phyloP scores from a whole-genome alignment of 2,888 invertebrate genomes.

The Dicyrtoma fusca region DNA sequence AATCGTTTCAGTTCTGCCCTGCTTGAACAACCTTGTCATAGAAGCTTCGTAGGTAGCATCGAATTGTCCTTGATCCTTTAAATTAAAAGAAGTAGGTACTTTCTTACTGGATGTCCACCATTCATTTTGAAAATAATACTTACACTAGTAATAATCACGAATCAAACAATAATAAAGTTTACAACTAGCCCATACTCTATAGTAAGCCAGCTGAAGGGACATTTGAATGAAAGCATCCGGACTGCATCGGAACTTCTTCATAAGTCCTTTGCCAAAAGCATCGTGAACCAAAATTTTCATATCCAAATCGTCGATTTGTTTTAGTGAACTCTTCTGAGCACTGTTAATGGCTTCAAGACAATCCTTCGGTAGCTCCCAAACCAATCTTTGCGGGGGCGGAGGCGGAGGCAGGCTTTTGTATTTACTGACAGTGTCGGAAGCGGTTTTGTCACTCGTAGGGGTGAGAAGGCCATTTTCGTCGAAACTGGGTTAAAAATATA shows the following conservation, averaged over 20 bases:
- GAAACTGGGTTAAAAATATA: constrained; percentile 66
- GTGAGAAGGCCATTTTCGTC: constrained; percentile 68
- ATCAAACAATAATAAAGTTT: not conserved
- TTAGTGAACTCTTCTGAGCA: constrained; percentile 67
- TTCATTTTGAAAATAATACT: not conserved
- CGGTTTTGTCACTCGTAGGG: too few species aligned
- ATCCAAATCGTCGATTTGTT: constrained; percentile 86
- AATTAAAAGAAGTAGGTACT: constrained; percentile 16
- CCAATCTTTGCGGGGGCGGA: constrained; percentile 79
- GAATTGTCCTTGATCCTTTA: constrained; percentile 83
- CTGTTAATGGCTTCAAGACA: constrained; percentile 73
- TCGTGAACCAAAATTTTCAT: constrained; percentile 83
- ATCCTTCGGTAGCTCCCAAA: constrained; percentile 79
- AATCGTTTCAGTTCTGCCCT: constrained; percentile 98
- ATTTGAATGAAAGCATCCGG: constrained; percentile 98
- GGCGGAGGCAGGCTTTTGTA: constrained; percentile 73
- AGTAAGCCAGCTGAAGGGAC: constrained; percentile 94
- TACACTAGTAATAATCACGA: constrained; percentile 10
- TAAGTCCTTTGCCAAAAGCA: constrained; percentile 92
- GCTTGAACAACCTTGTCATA: constrained; percentile 95
- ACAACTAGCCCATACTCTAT: constrained; percentile 62
- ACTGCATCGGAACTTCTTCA: constrained; percentile 89
- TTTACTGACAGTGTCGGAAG: constrained; percentile 69
- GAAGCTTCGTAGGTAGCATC: constrained; percentile 97
- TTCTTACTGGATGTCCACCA: not conserved